Conservation (phyloP, 2,113 vertebrate species). For the Catharus fuscescens region DNA sequence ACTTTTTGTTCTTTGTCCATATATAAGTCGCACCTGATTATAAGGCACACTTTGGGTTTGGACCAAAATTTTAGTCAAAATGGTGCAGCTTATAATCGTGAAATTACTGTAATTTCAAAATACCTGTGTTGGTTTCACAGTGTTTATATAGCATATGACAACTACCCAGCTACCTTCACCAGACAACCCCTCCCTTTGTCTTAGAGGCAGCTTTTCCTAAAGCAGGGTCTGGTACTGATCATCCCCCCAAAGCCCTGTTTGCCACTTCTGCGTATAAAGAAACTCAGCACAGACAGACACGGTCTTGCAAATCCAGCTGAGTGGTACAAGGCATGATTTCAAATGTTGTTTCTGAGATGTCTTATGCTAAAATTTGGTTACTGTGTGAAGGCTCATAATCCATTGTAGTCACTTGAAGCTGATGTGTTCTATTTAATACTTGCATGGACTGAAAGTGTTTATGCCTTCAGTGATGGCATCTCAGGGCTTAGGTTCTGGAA, state of each 20-base stretch:
- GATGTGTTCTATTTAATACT: neutral
- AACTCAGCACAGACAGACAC: neutral
- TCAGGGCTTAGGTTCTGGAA: neutral
- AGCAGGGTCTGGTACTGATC: neutral
- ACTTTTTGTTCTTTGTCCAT: no score
- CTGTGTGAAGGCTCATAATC: neutral
- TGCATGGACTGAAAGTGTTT: neutral
- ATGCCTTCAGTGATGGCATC: neutral
- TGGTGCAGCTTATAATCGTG: no score
- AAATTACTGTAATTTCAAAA: neutral
- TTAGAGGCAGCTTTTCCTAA: neutral
- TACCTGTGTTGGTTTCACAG: neutral
- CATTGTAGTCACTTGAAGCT: neutral
- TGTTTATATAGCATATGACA: neutral
- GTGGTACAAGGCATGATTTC: neutral
- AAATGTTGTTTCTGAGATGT: neutral
- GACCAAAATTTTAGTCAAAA: no score
- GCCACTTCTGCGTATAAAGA: neutral
- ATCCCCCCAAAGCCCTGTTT: neutral
- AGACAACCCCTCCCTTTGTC: neutral
- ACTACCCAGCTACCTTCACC: accelerated
- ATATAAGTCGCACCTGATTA: no score
- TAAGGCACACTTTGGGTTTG: no score
- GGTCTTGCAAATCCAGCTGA: neutral
- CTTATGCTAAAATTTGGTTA: neutral